Evolutionary conservation across 2,797 vertebrate species (phyloP), one percentile per base, ranked within the genome.

Genomic region (Iguana delicatissima): DNA sequence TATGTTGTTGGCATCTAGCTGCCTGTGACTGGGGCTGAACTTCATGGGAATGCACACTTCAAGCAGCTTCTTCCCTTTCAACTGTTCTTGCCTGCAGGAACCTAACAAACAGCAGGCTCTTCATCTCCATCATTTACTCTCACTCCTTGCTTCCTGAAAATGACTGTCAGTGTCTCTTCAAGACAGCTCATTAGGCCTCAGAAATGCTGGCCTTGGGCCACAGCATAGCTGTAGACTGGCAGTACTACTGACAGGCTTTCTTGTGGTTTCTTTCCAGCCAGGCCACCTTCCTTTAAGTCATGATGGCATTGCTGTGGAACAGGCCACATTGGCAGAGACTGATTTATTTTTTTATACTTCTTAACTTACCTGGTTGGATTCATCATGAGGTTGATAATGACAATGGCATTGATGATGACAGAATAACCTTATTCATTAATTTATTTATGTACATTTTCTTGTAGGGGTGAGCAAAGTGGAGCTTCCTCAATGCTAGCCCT

Each of bases 181-280:
- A 69, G 88, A 84, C 76, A 91, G 80, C 85, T 93, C 85, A 89
- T 91, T 91, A 89, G 88, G 81, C 79, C 46, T 89, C 88, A 76
- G 59, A 87, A 85, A 89, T 69, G 62, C 85, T 93, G 92, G 90
- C 90, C 88, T 84, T 82, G 76, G 57, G 81, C 88, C 88, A 80
- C 20, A 35, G n/a, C 80, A 80, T 84, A 84, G 35, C 67, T 76
- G 77, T 80, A 46, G 76, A 89, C 88, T 35, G 55, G 81, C 85
- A 89, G 22, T 8, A 38, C 62, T 5, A 35, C 64, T 55, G 90
- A 79, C 73, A 80, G 46, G 69, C 32, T 87, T 57, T 79, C n/a
- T n/a, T 59, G 76, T 77, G 90, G 88, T 55, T 76, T 67, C 79
- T 46, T 14, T 84, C 84, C 76, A 59, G 50, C 87, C 79, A 50